A percentile compares a stretch with the other conserved stretches of the same genome.
Evolutionary conservation across 2,113 vertebrate genomes (phyloP).

Genomic region (Lepus europaeus): DNA sequence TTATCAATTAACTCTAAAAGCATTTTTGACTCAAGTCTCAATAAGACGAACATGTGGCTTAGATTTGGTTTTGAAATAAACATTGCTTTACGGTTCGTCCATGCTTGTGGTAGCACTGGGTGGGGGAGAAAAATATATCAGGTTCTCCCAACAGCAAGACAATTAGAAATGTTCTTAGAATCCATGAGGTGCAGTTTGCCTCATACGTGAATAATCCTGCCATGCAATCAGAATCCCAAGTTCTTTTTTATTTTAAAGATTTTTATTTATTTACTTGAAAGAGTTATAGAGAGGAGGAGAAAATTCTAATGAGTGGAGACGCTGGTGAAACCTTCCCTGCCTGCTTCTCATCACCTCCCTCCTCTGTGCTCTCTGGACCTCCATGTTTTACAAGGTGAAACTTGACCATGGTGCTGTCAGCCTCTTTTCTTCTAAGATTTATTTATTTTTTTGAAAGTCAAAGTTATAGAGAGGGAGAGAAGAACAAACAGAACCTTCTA

Average conservation of each 20-base stretch:
- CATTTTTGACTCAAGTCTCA: conserved; percentile 50
- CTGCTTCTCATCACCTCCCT: neutral
- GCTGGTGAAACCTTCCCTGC: neutral
- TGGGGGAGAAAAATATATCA: conserved; percentile 9
- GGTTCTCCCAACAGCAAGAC: conserved; percentile 66
- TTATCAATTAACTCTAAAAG: conserved; percentile 35
- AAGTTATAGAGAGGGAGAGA: no score
- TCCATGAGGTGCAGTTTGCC: neutral
- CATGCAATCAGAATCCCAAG: neutral
- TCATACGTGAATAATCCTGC: neutral
- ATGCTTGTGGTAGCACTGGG: neutral
- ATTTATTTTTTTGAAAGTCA: no score
- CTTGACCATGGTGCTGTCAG: neutral
- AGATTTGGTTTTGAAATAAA: conserved; percentile 74
- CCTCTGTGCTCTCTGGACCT: no score
- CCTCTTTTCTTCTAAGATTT: neutral
- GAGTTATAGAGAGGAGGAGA: no score
- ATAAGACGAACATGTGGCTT: conserved; percentile 66
- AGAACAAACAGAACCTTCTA: no score
- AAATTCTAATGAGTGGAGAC: neutral
- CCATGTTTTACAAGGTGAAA: neutral
- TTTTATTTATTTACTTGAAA: no score
- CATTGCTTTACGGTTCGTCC: conserved; percentile 53
- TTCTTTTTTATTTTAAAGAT: no score
- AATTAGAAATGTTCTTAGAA: conserved; percentile 41